phyloP scores from a whole-genome alignment of 2,113 vertebrate species.

The Phylloscopus trochilus region DNA sequence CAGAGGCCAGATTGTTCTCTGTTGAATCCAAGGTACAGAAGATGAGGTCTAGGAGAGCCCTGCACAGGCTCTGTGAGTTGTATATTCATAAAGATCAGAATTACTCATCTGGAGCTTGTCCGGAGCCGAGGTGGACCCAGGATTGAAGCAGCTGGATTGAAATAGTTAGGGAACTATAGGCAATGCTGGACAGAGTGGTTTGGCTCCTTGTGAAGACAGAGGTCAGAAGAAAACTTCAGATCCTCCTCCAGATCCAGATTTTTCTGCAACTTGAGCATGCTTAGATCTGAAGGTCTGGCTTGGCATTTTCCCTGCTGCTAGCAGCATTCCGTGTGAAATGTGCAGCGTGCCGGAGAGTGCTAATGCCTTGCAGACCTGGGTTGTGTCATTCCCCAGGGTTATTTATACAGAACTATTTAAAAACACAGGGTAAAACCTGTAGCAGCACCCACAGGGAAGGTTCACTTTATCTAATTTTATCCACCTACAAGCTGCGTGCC shows the following conservation, averaged over 20 bases:
- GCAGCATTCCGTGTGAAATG: neutral
- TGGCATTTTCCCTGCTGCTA: neutral
- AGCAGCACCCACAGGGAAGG: neutral
- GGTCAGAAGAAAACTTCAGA: neutral
- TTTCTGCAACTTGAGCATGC: neutral
- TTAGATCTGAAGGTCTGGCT: neutral
- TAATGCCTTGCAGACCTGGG: constrained; percentile 32
- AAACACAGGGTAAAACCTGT: neutral
- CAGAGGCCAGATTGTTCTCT: neutral
- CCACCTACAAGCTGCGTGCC: neutral
- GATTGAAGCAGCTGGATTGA: neutral
- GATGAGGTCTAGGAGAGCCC: neutral
- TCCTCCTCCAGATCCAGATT: constrained; percentile 16
- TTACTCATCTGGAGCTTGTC: neutral
- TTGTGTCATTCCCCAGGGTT: neutral
- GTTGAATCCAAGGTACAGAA: neutral
- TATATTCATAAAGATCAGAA: neutral
- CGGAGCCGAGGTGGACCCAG: fast-evolving
- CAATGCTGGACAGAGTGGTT: neutral
- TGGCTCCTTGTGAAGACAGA: neutral
- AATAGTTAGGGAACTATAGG: neutral
- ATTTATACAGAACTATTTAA: constrained; percentile 31
- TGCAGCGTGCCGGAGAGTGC: neutral
- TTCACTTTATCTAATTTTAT: neutral
- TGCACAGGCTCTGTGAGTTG: neutral